Evolutionary conservation across 1,140 invertebrate species (phyloP).

Genomic region (Drosophila equinoxialis): DNA sequence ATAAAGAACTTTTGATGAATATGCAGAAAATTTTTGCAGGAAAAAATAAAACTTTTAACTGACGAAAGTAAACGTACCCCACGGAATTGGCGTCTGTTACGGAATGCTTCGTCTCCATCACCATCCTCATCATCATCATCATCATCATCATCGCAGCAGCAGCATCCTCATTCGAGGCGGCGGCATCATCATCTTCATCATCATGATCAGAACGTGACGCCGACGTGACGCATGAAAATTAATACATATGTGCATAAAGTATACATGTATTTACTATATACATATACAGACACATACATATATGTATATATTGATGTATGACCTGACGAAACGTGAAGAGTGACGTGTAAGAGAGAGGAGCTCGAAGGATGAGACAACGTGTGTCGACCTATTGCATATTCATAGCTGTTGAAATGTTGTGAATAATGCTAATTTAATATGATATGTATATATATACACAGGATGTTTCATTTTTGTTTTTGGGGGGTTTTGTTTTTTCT

Average conservation of each 20-base stretch:
- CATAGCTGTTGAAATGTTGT: constrained; percentile 38
- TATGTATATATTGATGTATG: constrained; percentile 19
- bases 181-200: constrained; percentile 14
- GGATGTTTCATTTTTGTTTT: background rate
- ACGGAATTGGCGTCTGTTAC: constrained; percentile 37
- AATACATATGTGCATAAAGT: constrained; percentile 28
- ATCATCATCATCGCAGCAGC: background rate
- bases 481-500: too few relatives aligned
- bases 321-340: constrained; percentile 10
- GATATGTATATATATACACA: constrained; percentile 1
- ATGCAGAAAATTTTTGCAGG: constrained; percentile 51
- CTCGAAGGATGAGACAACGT: background rate
- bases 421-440: constrained; percentile 50
- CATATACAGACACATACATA: constrained; percentile 13
- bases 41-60: constrained; percentile 45
- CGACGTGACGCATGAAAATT: constrained; percentile 56
- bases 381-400: constrained; percentile 38
- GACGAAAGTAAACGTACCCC: constrained; percentile 49
- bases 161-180: background rate
- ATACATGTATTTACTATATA: constrained; percentile 5
- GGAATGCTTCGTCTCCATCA: background rate
- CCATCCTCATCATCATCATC: background rate
- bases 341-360: background rate
- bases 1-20: constrained; percentile 42
- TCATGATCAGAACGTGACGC: constrained; percentile 28